phyloP scores from a whole-genome alignment of 2,797 vertebrate species.

The Rhinophrynus dorsalis region DNA sequence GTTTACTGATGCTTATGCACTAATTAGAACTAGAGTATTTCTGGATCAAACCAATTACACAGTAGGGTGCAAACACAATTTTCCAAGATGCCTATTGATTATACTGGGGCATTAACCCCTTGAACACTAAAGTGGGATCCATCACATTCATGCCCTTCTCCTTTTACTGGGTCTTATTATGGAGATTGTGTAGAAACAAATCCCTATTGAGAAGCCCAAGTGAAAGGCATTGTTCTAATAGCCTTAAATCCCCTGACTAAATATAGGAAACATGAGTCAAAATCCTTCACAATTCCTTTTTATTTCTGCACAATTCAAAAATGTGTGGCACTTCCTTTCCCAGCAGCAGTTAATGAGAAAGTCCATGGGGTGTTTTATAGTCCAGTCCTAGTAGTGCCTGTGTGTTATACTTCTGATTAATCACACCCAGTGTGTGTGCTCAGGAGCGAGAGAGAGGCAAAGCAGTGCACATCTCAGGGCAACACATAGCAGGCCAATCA shows the following conservation, averaged over 20 bases:
- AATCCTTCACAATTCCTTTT: background rate
- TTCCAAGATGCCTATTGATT: too few relatives aligned
- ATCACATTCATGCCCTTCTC: too few relatives aligned
- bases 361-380: slow-evolving; percentile 1
- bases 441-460: background rate
- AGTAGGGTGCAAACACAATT: too few relatives aligned
- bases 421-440: slow-evolving; percentile 14
- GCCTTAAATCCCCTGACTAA: slow-evolving; percentile 3
- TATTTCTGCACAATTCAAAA: background rate
- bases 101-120: too few relatives aligned
- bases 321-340: slow-evolving; percentile 8
- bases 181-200: too few relatives aligned
- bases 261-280: background rate
- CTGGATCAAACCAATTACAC: too few relatives aligned
- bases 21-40: too few relatives aligned
- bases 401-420: slow-evolving; percentile 12
- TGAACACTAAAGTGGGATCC: too few relatives aligned
- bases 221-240: too few relatives aligned
- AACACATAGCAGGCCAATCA: slow-evolving; percentile 60
- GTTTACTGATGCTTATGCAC: too few relatives aligned
- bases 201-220: too few relatives aligned
- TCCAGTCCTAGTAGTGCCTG: background rate
- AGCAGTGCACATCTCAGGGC: background rate
- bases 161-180: too few relatives aligned
- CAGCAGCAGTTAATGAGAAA: slow-evolving; percentile 4